phyloP scores from a whole-genome alignment of 2,797 vertebrate species.

The Periophthalmus magnuspinnatus region DNA sequence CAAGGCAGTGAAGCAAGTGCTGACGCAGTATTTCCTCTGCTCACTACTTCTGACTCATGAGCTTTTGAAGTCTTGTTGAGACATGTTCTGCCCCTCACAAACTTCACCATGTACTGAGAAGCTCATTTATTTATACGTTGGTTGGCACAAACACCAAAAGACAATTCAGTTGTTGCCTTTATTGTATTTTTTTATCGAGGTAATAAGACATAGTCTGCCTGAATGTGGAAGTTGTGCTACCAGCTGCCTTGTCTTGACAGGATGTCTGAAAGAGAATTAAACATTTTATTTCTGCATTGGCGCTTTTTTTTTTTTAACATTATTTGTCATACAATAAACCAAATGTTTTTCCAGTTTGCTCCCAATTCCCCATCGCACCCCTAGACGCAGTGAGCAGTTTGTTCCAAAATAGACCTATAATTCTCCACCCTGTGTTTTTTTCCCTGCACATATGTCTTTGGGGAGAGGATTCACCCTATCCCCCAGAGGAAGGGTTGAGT shows the following conservation, averaged over 20 bases:
- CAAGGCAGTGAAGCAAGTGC: neutral
- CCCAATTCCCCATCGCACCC: constrained; percentile 24
- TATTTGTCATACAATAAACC: neutral
- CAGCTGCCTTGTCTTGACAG: constrained; percentile 58
- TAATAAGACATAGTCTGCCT: constrained; percentile 14
- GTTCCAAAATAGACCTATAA: constrained; percentile 47
- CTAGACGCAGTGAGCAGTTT: constrained; percentile 57
- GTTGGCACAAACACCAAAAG: constrained; percentile 11
- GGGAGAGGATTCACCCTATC: constrained; percentile 38
- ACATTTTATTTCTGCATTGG: constrained; percentile 39
- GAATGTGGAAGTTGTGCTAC: constrained; percentile 31
- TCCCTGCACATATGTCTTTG: constrained; percentile 30
- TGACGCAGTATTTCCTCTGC: constrained; percentile 6
- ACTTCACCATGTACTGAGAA: constrained; percentile 12
- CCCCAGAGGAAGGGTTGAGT: constrained; percentile 35
- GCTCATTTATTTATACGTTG: constrained; percentile 16
- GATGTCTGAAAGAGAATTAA: constrained; percentile 58
- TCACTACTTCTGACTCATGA: constrained; percentile 14
- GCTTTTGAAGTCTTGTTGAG: constrained; percentile 31
- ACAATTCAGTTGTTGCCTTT: constrained; percentile 37
- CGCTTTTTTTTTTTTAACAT: neutral
- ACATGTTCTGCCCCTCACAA: constrained; percentile 16
- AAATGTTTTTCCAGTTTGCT: constrained; percentile 20
- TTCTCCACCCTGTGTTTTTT: constrained; percentile 55
- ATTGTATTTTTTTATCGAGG: constrained; percentile 24